Base-by-base conservation (phyloP, 1,140 invertebrate species). In the Colletes latitarsis region DNA sequence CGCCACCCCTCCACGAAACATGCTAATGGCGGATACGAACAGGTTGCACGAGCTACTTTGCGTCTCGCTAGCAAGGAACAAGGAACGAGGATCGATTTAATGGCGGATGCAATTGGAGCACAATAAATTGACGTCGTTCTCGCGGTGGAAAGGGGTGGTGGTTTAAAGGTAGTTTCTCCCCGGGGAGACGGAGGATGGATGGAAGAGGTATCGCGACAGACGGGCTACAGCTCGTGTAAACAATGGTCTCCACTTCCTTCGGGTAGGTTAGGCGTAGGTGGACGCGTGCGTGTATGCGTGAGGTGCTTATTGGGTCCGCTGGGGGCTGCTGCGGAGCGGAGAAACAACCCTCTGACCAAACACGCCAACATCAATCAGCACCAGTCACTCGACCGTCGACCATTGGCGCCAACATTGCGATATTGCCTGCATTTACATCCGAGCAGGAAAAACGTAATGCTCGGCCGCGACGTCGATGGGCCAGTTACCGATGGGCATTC, bases 331-430 rank as follows among this genome's bases (percentile, higher is more conserved):
- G 90, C 88, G 83, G 86, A 84, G 89, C 87, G 87, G 82, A 90
- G 91, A 91, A 92, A 92, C 92, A 92, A 93, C 93, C 93, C 93
- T 93, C 92, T 93, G 92, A 90, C 92, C 92, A 93, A 93, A 93
- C 93, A 93, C 90, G 90, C 88, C 91, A 90, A 93, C 92, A 93
- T 93, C 92, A 93, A 93, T 93, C 93, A 93, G 92, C 91, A 92
- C 92, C 92, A 92, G 91, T 92, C 93, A 93, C 91, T 92, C 90
- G 89, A 91, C 84, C 88, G 87, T 91, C 87, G 88, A 69, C 83
- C 91, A 92, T 92, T 91, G 91, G 90, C 91, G 89, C 90, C 88
- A 90, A 90, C 91, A 91, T 92, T 87, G 89, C 92, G 91, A 92
- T 92, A 93, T 93, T 91, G 90, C 88, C 90, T 89, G 86, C 85